Evolutionary conservation across 1,140 invertebrate genomes (phyloP), one percentile per base, ranked within the genome.

Genomic region (Magallana angulata): DNA sequence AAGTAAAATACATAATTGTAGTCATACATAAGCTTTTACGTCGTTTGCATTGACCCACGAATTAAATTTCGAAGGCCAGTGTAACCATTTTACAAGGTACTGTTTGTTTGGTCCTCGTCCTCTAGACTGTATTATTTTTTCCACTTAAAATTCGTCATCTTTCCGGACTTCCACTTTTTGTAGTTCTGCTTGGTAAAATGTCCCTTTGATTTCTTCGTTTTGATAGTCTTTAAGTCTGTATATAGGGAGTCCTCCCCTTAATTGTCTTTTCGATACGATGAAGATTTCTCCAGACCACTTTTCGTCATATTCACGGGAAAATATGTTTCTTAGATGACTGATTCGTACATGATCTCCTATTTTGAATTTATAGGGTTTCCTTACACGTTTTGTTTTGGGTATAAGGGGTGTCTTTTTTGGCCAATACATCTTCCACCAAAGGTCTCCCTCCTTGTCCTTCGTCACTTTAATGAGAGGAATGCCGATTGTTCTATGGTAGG

Each of bases 261-360:
- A 24, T n/a, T 57, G 58, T 71, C 80, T 82, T 58, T 82, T 16
- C 6, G 59, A 18, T 16, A 85, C 14, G 16, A 68, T 64, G 18
- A 85, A 88, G 18, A 85, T 60, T 59, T 88, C 84, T 7, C 76
- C 84, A 12, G 87, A 82, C 84, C 84, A 88, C 36, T 82, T 82
- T 71, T 88, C 18, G 56, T 88, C 85, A 9, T 89, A 86, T 86
- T 86, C 82, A 14, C 60, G 0, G 0, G 48, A 7, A 24, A 88
- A 88, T 1, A 57, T 14, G 57, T 88, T 83, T 57, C 18, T 24
- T 24, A 24, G 18, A 24, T 24, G 18, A 24, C 18, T 24, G 18
- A 24, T 24, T 24, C 18, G 82, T 5, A 88, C 87, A 56, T 60
- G 59, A 81, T 85, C 83, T n/a, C 85, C 87, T 7, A 76, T 56